Percentiles rank a stretch among this genome's conserved stretches.
phyloP scores from a whole-genome alignment of 1,140 invertebrate species.

The Bathynomus jamesi region DNA sequence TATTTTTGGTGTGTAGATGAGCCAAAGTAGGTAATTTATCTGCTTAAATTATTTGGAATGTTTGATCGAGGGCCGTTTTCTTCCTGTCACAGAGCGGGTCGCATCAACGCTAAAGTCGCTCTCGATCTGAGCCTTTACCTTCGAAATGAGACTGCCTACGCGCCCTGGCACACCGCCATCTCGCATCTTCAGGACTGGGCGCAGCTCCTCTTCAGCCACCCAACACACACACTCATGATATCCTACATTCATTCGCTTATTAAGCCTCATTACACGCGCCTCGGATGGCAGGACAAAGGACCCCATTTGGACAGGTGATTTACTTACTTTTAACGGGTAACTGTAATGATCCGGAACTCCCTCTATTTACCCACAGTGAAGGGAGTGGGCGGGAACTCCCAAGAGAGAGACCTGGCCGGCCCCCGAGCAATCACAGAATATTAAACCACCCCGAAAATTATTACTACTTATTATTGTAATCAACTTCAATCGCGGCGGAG shows the following conservation, averaged over 20 bases:
- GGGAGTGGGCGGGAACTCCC: no score
- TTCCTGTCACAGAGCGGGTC: slow-evolving; percentile 60
- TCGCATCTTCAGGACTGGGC: slow-evolving; percentile 61
- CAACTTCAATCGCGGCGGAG: no score
- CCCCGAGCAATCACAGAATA: no score
- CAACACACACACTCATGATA: slow-evolving; percentile 56
- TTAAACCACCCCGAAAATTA: no score
- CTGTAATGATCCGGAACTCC: no score
- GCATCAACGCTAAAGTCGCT: slow-evolving; percentile 59
- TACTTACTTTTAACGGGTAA: background rate
- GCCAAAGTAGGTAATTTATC: background rate
- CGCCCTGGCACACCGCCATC: slow-evolving; percentile 64
- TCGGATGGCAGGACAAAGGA: slow-evolving; percentile 60
- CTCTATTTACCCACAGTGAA: no score
- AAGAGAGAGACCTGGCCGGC: no score
- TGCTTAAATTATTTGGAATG: slow-evolving; percentile 27
- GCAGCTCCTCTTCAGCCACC: slow-evolving; percentile 56
- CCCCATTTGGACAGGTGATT: slow-evolving; percentile 57
- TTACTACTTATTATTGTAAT: no score
- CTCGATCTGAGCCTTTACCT: slow-evolving; percentile 62
- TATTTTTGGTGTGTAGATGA: no score
- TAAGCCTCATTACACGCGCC: slow-evolving; percentile 51
- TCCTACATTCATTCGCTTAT: slow-evolving; percentile 55
- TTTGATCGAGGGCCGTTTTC: no score
- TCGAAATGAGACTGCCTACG: slow-evolving; percentile 60